Conservation (phyloP, 2,888 invertebrate genomes). For the Chironomus riparius region DNA sequence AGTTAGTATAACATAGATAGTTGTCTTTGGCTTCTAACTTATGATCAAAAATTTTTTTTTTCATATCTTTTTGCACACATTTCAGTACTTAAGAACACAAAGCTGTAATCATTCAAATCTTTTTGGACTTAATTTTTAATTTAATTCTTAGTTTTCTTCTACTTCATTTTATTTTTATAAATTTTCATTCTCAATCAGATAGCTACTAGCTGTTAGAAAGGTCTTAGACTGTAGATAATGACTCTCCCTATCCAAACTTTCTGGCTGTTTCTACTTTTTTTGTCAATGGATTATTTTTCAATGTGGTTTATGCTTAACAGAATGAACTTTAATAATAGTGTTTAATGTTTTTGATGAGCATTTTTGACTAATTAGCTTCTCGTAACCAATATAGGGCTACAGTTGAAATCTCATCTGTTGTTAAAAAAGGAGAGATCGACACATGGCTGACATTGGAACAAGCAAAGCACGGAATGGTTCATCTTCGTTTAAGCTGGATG, state of each 20-base stretch:
- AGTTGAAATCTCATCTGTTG: slow-evolving; percentile 60
- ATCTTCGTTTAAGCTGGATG: slow-evolving; percentile 84
- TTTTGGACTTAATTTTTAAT: background rate
- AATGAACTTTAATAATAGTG: too few relatives aligned
- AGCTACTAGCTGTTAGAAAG: too few relatives aligned
- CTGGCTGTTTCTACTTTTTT: background rate
- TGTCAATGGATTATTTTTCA: background rate
- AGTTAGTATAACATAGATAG: slow-evolving; percentile 49
- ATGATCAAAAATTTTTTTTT: background rate
- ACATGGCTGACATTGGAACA: slow-evolving; percentile 93
- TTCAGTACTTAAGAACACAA: background rate
- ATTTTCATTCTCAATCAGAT: too few relatives aligned
- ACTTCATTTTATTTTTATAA: too few relatives aligned
- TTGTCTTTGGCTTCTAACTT: background rate
- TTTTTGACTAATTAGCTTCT: background rate
- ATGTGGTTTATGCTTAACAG: too few relatives aligned
- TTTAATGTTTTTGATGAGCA: too few relatives aligned
- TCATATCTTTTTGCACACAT: slow-evolving; percentile 27
- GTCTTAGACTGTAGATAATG: too few relatives aligned
- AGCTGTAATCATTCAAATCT: background rate
- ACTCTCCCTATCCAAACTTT: background rate
- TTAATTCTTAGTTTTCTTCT: too few relatives aligned
- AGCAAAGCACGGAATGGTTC: slow-evolving; percentile 90
- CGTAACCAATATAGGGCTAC: slow-evolving; percentile 50
- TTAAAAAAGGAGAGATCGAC: slow-evolving; percentile 61